These are phyloP conservation scores for Dicaeum eximium DNA, from an alignment of 2,113 vertebrate genomes.

Conservation along the genomic window DNA sequence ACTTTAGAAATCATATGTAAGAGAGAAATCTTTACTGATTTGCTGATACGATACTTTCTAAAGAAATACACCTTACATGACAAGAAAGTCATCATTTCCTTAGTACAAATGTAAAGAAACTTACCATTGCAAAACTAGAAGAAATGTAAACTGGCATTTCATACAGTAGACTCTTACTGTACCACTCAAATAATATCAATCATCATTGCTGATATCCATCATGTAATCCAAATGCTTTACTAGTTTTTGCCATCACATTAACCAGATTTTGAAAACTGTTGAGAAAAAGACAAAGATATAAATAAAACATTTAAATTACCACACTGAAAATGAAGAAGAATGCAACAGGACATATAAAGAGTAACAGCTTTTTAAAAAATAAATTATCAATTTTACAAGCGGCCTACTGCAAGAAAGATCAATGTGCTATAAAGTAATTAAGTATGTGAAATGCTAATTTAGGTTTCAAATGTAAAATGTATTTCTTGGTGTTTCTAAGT, in stretches of 20 bases:
- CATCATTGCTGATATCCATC: constrained; percentile 55
- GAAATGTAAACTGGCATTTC: constrained; percentile 34
- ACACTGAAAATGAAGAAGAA: not conserved
- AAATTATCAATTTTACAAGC: not conserved
- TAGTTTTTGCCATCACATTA: constrained; percentile 54
- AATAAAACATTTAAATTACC: not conserved
- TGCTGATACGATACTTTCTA: not conserved
- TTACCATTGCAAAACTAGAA: constrained; percentile 66
- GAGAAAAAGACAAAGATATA: constrained; percentile 59
- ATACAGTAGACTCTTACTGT: constrained; percentile 18
- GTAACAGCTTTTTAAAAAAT: not conserved
- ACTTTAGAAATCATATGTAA: not conserved
- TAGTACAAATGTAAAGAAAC: not conserved
- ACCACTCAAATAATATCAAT: constrained; percentile 42
- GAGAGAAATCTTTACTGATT: not conserved
- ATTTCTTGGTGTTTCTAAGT: not conserved
- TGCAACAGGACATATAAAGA: not conserved
- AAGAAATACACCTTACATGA: not conserved
- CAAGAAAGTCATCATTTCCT: not conserved
- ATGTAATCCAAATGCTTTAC: constrained; percentile 52
- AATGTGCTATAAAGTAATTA: not conserved
- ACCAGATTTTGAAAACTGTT: constrained; percentile 68
- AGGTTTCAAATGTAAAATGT: not conserved
- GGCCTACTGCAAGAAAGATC: not conserved
- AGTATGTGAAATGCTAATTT: not conserved